Evolutionary conservation across 2,797 vertebrate species (phyloP).

Genomic region (Chaenodraco wilsoni): DNA sequence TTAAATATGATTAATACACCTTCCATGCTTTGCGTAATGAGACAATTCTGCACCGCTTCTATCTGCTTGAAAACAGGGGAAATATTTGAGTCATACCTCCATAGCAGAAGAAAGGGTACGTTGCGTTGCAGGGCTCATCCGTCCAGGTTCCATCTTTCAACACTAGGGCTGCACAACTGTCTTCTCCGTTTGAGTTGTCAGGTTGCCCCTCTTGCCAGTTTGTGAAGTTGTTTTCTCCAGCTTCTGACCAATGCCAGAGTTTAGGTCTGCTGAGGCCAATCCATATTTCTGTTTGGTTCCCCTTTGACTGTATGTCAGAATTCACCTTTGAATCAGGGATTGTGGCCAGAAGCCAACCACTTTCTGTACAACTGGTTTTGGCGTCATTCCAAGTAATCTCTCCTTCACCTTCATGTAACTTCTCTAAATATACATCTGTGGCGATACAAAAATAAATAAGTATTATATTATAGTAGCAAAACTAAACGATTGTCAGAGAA

Average conservation of each 20-base stretch:
- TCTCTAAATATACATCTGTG: not conserved
- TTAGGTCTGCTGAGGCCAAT: not conserved
- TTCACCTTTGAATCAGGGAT: not conserved
- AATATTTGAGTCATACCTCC: slow-evolving; percentile 3
- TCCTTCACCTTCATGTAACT: rapidly evolving
- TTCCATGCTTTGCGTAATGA: not conserved
- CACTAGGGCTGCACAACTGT: not conserved
- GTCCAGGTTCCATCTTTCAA: slow-evolving; percentile 15
- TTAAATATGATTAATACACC: not conserved
- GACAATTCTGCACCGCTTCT: not conserved
- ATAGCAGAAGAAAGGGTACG: slow-evolving; percentile 21
- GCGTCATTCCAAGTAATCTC: not conserved
- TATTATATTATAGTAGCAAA: too few species aligned
- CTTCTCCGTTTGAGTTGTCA: rapidly evolving
- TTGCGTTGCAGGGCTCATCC: not conserved
- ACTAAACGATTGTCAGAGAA: not conserved
- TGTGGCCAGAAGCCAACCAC: rapidly evolving
- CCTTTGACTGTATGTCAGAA: rapidly evolving
- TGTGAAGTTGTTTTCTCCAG: rapidly evolving
- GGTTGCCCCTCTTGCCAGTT: slow-evolving; percentile 26
- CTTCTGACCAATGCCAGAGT: not conserved
- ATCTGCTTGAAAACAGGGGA: not conserved
- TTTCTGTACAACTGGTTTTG: not conserved
- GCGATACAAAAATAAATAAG: not conserved
- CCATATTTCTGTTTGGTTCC: not conserved